Evolutionary conservation across 2,888 invertebrate genomes (phyloP).

Genomic region (Drosophila flavopinicola): DNA sequence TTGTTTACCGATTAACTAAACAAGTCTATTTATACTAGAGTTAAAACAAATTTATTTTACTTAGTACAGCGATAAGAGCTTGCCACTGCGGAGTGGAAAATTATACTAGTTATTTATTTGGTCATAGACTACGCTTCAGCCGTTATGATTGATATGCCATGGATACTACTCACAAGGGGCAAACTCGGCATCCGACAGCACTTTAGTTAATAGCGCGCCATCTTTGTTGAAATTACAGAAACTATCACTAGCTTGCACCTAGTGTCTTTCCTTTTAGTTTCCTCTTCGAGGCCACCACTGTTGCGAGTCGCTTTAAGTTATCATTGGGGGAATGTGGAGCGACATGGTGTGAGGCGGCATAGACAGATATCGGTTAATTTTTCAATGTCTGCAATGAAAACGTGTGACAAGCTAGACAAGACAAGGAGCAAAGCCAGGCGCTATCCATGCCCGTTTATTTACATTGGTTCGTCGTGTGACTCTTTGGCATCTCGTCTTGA

Average conservation of each 20-base stretch:
- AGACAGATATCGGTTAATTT: conserved; percentile 79
- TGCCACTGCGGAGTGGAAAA: neutral
- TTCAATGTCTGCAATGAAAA: conserved; percentile 77
- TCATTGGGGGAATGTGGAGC: neutral
- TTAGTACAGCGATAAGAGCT: neutral
- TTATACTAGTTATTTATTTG: conserved; percentile 27
- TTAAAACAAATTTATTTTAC: too few species aligned
- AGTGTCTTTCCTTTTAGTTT: conserved; percentile 3
- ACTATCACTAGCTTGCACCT: conserved; percentile 21
- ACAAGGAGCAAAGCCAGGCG: conserved; percentile 13
- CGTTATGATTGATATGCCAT: conserved; percentile 38
- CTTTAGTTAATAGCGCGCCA: conserved; percentile 38
- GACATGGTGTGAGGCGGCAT: conserved; percentile 63
- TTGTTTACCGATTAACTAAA: too few species aligned
- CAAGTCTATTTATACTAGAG: too few species aligned
- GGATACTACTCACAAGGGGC: conserved; percentile 3
- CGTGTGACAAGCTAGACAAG: conserved; percentile 60
- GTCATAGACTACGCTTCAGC: neutral
- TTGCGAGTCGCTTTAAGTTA: neutral
- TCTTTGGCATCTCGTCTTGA: conserved; percentile 46
- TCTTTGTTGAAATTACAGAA: conserved; percentile 9
- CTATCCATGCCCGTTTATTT: conserved; percentile 37
- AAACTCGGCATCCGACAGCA: conserved; percentile 25
- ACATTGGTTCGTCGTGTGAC: conserved; percentile 40
- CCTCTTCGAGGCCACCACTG: conserved; percentile 35